Percentiles rank a stretch among this genome's conserved stretches.
Evolutionary conservation across 2,797 vertebrate species (phyloP).

Genomic region (Perodicticus potto): DNA sequence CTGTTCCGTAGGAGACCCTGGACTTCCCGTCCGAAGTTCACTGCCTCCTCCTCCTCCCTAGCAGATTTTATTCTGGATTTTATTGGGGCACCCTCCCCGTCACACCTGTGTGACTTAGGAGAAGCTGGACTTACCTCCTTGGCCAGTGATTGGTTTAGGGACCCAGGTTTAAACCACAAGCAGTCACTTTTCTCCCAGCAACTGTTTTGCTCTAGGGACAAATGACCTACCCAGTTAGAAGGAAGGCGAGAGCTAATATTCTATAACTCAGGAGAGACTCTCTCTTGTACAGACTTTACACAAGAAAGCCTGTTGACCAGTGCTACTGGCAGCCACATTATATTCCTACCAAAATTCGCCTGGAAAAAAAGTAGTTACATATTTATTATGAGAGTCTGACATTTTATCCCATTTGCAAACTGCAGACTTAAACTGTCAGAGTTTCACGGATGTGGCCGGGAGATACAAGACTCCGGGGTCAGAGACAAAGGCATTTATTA

Average conservation of each 20-base stretch:
- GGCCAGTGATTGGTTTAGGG: background rate
- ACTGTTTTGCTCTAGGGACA: background rate
- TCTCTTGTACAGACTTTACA: background rate
- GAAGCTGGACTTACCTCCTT: background rate
- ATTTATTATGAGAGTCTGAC: background rate
- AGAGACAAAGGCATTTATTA: background rate
- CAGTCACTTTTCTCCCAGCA: background rate
- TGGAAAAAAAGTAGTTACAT: background rate
- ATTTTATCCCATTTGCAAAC: background rate
- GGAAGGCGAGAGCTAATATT: background rate
- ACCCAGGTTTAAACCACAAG: background rate
- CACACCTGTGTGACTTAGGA: background rate
- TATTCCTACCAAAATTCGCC: background rate
- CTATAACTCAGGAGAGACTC: background rate
- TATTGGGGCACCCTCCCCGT: background rate
- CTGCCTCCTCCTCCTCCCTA: background rate
- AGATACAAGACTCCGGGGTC: background rate
- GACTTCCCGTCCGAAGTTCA: no score
- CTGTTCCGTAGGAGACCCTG: background rate
- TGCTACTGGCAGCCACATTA: background rate
- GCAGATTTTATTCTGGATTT: background rate
- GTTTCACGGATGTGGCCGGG: background rate
- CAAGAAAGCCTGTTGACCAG: background rate
- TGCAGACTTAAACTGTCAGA: background rate
- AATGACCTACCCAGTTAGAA: background rate